Evolutionary conservation across 2,797 vertebrate species (phyloP), one percentile per base, ranked within the genome.

Genomic region (Acropternis orthonyx): DNA sequence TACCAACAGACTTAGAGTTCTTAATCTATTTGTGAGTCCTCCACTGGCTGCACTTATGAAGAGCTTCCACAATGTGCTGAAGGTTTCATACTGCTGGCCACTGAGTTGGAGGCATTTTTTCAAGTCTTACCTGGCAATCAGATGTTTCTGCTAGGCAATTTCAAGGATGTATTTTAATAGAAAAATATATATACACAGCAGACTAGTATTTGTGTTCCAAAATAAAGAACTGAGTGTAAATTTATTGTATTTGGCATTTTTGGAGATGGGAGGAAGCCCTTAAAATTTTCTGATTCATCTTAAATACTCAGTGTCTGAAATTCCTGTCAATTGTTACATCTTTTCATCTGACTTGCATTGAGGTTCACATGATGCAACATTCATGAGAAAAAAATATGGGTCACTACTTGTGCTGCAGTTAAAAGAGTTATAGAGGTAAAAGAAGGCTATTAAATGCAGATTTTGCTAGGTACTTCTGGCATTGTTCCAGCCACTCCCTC

Each of bases 381-480:
- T n/a, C n/a, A 20, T 15, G 52, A 88, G 39, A 75, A 85, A 86
- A 95, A 69, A 56, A 28, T 10, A 39, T 39, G 6, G 5, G 48
- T 85, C 43, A 63, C 20, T 62, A 32, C 39, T 54, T 89, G 65
- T 71, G 26, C 41, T 77, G 71, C 14, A 71, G 14, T 52, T 63
- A 56, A 51, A 82, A 69, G 73, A 52, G n/a, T 62, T 54, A 55
- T 8, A 85, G 65, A 52, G 24, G 54, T n/a, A 52, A 66, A 94
- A 85, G 52, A 44, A 39, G 16, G 54, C 36, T 67, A 52, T 89
- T 76, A 89, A 91, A 92, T 46, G 44, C 82, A 89, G 61, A 88
- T 89, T 85, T 95, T 85, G 7, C 36, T 80, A 59, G 46, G 69
- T 85, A 75, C 14, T 4, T 1, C 56, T 80, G 52, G 9, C 44